Evolutionary conservation across 2,797 vertebrate genomes (phyloP).

Genomic region (Ptychadena robeensis): DNA sequence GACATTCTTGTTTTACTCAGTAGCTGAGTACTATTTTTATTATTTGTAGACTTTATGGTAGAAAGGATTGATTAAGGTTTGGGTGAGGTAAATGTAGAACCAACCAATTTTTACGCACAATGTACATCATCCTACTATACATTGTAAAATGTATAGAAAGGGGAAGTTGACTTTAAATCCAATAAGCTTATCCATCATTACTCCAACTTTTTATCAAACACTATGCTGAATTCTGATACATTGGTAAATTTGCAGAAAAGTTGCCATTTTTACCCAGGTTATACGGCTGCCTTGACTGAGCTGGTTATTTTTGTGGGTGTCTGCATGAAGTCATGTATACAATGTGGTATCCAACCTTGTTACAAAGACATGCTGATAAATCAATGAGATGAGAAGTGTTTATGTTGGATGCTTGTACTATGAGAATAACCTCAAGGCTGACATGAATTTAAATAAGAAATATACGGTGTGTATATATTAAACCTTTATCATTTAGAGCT

Average conservation of each 20-base stretch:
- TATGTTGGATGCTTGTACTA: not conserved
- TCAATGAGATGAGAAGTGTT: not conserved
- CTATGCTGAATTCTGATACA: not conserved
- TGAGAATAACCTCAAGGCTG: not conserved
- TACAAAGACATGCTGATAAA: not conserved
- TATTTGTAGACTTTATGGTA: not conserved
- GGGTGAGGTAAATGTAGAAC: not conserved
- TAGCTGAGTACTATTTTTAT: too few species aligned
- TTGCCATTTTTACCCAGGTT: not conserved
- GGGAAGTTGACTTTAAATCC: too few species aligned
- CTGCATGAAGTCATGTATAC: not conserved
- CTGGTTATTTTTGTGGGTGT: not conserved
- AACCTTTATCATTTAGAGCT: constrained; percentile 21
- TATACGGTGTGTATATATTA: not conserved
- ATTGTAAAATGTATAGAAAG: too few species aligned
- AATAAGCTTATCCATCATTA: too few species aligned
- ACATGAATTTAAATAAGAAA: constrained; percentile 3
- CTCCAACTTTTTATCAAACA: too few species aligned
- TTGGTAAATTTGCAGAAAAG: not conserved
- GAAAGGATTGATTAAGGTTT: not conserved
- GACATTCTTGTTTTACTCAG: too few species aligned
- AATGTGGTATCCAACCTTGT: not conserved
- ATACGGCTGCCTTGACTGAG: too few species aligned
- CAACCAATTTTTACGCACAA: not conserved
- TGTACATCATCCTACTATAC: too few species aligned